Percentiles rank a stretch among this genome's conserved stretches.
These are phyloP conservation scores for Agrochola macilenta DNA, from an alignment of 2,888 invertebrate species.

Conservation along the genomic window DNA sequence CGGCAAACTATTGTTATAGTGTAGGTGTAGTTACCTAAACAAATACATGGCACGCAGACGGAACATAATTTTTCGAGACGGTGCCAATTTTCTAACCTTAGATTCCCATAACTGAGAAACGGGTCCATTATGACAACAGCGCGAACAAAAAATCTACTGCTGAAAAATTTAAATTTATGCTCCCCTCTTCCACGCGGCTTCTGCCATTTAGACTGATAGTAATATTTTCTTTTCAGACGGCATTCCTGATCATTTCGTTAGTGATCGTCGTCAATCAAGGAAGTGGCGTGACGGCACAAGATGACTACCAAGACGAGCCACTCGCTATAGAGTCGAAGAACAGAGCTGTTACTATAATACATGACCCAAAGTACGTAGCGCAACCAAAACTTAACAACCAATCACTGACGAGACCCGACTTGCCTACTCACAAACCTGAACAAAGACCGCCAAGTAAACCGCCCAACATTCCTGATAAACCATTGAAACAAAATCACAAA, in stretches of 20 bases:
- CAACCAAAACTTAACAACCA: constrained; percentile 64
- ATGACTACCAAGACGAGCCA: constrained; percentile 80
- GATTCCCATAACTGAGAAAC: background rate
- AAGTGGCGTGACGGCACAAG: constrained; percentile 79
- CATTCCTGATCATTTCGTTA: constrained; percentile 88
- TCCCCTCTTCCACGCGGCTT: background rate
- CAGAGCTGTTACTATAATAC: constrained; percentile 79
- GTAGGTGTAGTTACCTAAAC: background rate
- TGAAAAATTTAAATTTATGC: background rate
- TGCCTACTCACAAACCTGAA: constrained; percentile 75
- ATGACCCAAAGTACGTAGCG: constrained; percentile 80
- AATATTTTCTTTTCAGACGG: constrained; percentile 80
- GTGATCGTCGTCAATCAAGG: constrained; percentile 86
- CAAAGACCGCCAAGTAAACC: constrained; percentile 82
- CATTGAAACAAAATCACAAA: constrained; percentile 71
- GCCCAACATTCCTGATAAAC: constrained; percentile 78
- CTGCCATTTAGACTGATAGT: constrained; percentile 16
- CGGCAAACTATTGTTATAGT: too few species aligned
- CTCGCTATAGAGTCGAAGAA: constrained; percentile 83
- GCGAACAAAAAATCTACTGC: background rate
- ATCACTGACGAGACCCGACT: constrained; percentile 68
- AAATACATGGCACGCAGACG: too few species aligned
- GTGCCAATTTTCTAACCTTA: background rate
- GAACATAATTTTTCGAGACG: background rate
- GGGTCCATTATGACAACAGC: background rate